Evolutionary conservation across 1,140 invertebrate species (phyloP).

Genomic region (Drosophila punjabiensis): DNA sequence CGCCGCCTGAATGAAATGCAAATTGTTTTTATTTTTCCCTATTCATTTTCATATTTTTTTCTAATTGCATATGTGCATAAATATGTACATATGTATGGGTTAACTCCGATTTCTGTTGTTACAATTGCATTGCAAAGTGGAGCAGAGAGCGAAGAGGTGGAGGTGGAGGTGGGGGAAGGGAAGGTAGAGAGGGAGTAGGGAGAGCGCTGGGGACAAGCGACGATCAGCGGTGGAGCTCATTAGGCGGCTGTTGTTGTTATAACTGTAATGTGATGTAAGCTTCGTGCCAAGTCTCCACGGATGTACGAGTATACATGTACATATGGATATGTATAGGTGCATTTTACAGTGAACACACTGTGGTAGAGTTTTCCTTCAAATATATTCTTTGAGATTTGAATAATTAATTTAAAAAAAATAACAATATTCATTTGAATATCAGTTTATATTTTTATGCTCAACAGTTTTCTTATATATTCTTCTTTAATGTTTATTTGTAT

Average conservation of each 20-base stretch:
- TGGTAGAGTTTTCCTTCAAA: neutral
- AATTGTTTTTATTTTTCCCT: slow-evolving; percentile 34
- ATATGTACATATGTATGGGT: neutral
- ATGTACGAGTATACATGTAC: neutral
- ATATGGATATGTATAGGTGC: neutral
- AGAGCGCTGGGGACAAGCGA: slow-evolving; percentile 20
- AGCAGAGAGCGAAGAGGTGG: neutral
- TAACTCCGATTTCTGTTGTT: slow-evolving; percentile 27
- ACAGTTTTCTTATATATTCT: neutral
- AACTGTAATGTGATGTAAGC: slow-evolving; percentile 57
- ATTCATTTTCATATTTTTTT: slow-evolving; percentile 6
- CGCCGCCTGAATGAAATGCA: slow-evolving; percentile 27
- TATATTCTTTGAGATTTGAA: neutral
- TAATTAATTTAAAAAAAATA: neutral
- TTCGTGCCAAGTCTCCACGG: slow-evolving; percentile 4
- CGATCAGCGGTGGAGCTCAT: slow-evolving; percentile 32
- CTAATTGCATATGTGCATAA: slow-evolving; percentile 29
- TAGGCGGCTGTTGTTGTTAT: slow-evolving; percentile 41
- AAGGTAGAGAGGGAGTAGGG: neutral
- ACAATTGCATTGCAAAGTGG: slow-evolving; percentile 2
- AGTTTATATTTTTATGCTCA: neutral
- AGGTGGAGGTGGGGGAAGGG: too few relatives aligned
- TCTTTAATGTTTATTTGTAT: neutral
- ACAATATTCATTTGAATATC: neutral
- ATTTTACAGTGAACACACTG: slow-evolving; percentile 5